phyloP scores from a whole-genome alignment of 1,140 invertebrate genomes.

The Drosophila gunungcola region DNA sequence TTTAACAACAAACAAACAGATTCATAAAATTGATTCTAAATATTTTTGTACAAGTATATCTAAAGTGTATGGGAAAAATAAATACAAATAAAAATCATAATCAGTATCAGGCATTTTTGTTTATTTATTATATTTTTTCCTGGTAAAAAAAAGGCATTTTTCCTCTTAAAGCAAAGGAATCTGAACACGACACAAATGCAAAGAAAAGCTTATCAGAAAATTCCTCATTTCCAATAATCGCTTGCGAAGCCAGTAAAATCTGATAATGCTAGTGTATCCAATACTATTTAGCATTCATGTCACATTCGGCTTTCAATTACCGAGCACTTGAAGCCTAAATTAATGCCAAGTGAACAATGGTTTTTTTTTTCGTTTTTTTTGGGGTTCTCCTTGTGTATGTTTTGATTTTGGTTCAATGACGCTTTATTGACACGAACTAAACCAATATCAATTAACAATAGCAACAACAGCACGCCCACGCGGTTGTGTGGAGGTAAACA shows the following conservation, averaged over 20 bases:
- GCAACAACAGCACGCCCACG: slow-evolving; percentile 56
- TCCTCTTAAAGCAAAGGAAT: background rate
- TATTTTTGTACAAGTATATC: too few relatives aligned
- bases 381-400: slow-evolving; percentile 39
- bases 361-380: slow-evolving; percentile 28
- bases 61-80: background rate
- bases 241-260: slow-evolving; percentile 12
- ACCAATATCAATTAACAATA: slow-evolving; percentile 74
- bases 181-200: background rate
- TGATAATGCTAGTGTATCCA: slow-evolving; percentile 1
- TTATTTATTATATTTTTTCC: too few relatives aligned
- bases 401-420: slow-evolving; percentile 65
- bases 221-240: slow-evolving; percentile 14
- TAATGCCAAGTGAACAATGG: slow-evolving; percentile 54
- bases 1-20: too few relatives aligned
- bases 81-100: too few relatives aligned
- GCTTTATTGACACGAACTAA: slow-evolving; percentile 53
- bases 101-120: too few relatives aligned
- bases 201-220: slow-evolving; percentile 3
- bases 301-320: slow-evolving; percentile 53
- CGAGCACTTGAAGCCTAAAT: slow-evolving; percentile 51
- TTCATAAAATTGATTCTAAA: too few relatives aligned
- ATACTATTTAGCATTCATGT: slow-evolving; percentile 32
- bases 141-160: background rate
- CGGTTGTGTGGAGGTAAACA: slow-evolving; percentile 56